phyloP scores from a whole-genome alignment of 2,113 vertebrate species.

The Telmatochromis brachygnathus region DNA sequence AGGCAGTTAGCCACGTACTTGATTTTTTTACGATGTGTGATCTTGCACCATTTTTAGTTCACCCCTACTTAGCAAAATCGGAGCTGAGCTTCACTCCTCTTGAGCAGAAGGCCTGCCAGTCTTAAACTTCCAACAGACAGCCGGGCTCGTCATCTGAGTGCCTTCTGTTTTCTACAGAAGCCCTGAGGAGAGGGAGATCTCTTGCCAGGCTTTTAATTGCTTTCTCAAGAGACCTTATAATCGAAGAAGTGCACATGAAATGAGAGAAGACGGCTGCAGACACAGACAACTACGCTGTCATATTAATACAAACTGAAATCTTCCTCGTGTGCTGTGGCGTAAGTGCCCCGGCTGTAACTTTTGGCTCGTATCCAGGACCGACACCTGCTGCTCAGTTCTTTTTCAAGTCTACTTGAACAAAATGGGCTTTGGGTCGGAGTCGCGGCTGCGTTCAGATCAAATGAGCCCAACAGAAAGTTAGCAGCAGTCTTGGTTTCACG shows the following conservation, averaged over 20 bases:
- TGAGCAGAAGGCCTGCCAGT: background rate
- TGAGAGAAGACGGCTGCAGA: background rate
- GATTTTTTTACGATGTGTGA: background rate
- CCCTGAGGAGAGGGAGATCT: background rate
- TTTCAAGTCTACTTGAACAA: background rate
- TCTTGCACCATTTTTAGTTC: background rate
- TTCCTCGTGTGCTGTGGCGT: background rate
- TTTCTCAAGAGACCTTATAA: constrained; percentile 32
- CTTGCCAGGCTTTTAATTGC: constrained; percentile 36
- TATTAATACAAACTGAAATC: background rate
- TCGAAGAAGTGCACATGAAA: background rate
- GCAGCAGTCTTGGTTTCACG: background rate
- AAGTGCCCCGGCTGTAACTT: background rate
- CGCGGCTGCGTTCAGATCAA: background rate
- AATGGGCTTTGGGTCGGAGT: background rate
- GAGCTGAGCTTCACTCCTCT: background rate
- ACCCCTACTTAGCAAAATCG: background rate
- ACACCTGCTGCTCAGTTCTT: background rate
- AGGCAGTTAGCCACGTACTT: background rate
- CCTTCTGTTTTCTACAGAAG: constrained; percentile 18
- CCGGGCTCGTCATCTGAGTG: background rate
- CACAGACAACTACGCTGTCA: background rate
- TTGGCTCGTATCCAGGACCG: background rate
- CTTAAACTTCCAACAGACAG: background rate
- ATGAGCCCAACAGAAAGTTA: constrained; percentile 3